phyloP scores from a whole-genome alignment of 2,888 invertebrate species.

The Hedya salicella region DNA sequence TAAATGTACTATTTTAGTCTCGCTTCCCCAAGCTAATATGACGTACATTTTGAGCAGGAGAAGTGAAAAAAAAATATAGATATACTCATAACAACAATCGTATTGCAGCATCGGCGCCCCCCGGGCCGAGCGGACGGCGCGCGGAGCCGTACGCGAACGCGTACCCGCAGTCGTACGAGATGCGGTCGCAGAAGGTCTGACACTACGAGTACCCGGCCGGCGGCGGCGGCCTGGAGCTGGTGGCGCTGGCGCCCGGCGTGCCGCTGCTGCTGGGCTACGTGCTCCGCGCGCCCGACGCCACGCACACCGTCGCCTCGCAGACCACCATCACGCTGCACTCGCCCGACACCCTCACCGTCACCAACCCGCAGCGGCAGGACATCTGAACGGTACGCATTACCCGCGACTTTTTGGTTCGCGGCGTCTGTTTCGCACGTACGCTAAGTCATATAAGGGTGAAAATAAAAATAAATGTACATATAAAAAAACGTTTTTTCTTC shows the following conservation, averaged over 20 bases:
- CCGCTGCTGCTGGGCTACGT: slow-evolving; percentile 76
- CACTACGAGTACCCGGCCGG: slow-evolving; percentile 73
- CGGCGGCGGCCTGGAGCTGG: slow-evolving; percentile 62
- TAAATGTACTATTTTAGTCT: no score
- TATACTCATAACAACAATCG: background rate
- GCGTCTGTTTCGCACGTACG: background rate
- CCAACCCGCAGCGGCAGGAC: slow-evolving; percentile 54
- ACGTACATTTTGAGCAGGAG: no score
- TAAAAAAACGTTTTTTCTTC: no score
- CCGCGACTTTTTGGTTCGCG: background rate
- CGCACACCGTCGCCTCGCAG: slow-evolving; percentile 69
- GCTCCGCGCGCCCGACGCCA: slow-evolving; percentile 52
- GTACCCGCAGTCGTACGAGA: slow-evolving; percentile 90
- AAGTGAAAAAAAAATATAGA: no score
- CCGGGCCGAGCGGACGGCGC: slow-evolving; percentile 79
- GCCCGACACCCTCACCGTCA: slow-evolving; percentile 68
- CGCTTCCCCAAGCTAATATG: no score
- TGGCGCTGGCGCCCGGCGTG: slow-evolving; percentile 73
- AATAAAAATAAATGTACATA: no score
- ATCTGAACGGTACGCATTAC: slow-evolving; percentile 44
- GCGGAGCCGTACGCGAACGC: slow-evolving; percentile 90
- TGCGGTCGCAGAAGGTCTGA: slow-evolving; percentile 90
- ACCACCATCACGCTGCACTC: slow-evolving; percentile 77
- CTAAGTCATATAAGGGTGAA: no score
- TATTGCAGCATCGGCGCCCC: slow-evolving; percentile 73